Base-by-base conservation (phyloP, 2,888 invertebrate genomes). In the Dynastes maya region DNA sequence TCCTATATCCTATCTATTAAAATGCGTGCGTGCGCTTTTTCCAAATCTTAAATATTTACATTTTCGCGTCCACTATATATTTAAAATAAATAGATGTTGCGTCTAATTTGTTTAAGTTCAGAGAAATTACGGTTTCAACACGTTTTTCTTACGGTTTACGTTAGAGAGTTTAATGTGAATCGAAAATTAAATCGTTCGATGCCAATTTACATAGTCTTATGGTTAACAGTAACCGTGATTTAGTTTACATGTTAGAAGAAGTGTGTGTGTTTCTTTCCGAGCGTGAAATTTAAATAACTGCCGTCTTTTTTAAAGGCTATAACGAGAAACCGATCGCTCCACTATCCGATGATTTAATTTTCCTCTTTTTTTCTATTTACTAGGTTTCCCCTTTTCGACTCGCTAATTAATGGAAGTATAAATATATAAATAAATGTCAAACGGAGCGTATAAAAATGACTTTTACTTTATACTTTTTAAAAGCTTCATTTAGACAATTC, bases 101-200 rank as follows among this genome's bases (percentile, higher is more conserved):
- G 67, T 63, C 67, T 76, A 76, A 76, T 76, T 67, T 76, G 76
- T 76, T 76, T 76, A 76, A 76, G 64, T 76, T 76, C 49, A 37
- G 76, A 55, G 76, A 76, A 76, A 68, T 76, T 76, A 76, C 67
- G 76, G 76, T 76, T 76, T 76, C 76, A 76, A 76, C 76, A 76
- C 76, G 76, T 76, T 68, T 68, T 55, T 67, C 65, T 76, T 76
- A 72, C 67, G 67, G 76, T 76, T 76, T 76, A 76, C 76, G 22
- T 76, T 76, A 65, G 65, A 22, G 65, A 45, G 55, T 37, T 76
- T 76, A 76, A 76, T 72, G 72, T 72, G 72, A 72, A 58, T 72
- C 58, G 72, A 58, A 58, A 72, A 72, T 72, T 55, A 72, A 72
- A 72, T 72, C 72, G 72, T 58, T 45, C 58, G 72, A 72, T 72